phyloP scores from a whole-genome alignment of 2,888 invertebrate species.

The Xylota segnis region DNA sequence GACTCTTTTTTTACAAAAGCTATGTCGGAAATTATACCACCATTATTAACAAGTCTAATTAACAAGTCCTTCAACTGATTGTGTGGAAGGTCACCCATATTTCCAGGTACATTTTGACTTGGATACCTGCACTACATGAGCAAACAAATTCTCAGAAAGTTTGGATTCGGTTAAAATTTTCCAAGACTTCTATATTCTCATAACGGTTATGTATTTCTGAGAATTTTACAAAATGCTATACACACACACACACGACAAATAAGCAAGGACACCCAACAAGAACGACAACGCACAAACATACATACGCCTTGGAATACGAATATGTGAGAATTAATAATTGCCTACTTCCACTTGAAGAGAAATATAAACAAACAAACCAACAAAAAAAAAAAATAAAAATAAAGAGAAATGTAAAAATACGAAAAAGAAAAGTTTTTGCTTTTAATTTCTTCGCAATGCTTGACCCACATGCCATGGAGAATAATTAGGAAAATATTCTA shows the following conservation, averaged over 20 bases:
- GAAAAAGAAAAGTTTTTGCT: conserved; percentile 46
- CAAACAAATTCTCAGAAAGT: too few relatives aligned
- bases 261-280: conserved; percentile 25
- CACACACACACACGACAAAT: neutral
- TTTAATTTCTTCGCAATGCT: conserved; percentile 67
- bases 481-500: conserved; percentile 71
- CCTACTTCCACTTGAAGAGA: conserved; percentile 54
- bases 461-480: conserved; percentile 67
- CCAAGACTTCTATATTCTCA: neutral
- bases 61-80: too few relatives aligned
- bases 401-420: conserved; percentile 2
- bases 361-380: conserved; percentile 49
- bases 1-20: too few relatives aligned
- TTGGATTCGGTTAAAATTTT: too few relatives aligned
- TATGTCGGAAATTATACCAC: too few relatives aligned
- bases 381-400: too few relatives aligned
- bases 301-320: conserved; percentile 23
- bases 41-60: too few relatives aligned
- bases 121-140: too few relatives aligned
- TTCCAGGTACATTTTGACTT: too few relatives aligned
- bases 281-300: neutral
- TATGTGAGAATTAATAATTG: conserved; percentile 60
- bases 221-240: neutral
- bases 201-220: neutral
- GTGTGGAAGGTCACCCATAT: too few relatives aligned